phyloP scores from a whole-genome alignment of 2,888 invertebrate species.

The Meandrusa payeni region DNA sequence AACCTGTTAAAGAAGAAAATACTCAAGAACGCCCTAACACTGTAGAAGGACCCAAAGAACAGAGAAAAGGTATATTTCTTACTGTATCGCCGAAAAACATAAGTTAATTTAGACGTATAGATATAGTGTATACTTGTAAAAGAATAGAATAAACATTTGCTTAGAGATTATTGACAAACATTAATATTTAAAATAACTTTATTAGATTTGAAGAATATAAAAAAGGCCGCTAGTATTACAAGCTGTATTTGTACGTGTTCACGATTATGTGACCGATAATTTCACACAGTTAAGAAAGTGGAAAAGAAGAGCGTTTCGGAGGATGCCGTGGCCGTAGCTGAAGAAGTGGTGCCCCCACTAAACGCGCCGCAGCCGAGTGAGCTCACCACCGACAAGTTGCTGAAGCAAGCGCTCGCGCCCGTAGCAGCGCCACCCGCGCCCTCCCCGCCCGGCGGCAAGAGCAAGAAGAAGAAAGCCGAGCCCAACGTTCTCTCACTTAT shows the following conservation, averaged over 20 bases:
- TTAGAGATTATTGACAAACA: too few relatives aligned
- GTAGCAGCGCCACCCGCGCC: constrained; percentile 34
- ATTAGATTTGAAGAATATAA: too few relatives aligned
- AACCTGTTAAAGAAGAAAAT: constrained; percentile 51
- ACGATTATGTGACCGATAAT: too few relatives aligned
- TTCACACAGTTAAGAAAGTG: constrained; percentile 53
- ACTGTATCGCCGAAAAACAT: too few relatives aligned
- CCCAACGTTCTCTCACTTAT: constrained; percentile 64
- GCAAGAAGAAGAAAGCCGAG: constrained; percentile 68
- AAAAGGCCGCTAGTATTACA: too few relatives aligned
- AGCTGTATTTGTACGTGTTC: too few relatives aligned
- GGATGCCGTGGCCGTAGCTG: constrained; percentile 40
- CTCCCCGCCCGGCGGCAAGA: constrained; percentile 51
- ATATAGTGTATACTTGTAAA: too few relatives aligned
- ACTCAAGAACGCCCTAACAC: constrained; percentile 50
- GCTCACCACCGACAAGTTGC: constrained; percentile 67
- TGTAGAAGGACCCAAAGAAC: constrained; percentile 62
- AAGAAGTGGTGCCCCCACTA: constrained; percentile 62
- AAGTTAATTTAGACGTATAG: too few relatives aligned
- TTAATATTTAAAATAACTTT: too few relatives aligned
- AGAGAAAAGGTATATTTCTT: constrained; percentile 58
- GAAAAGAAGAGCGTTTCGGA: constrained; percentile 52
- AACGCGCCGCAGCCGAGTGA: constrained; percentile 67
- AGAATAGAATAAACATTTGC: too few relatives aligned
- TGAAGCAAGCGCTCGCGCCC: constrained; percentile 56